Evolutionary conservation across 2,113 vertebrate genomes (phyloP), one percentile per base, ranked within the genome.

Genomic region (Entelurus aequoreus): DNA sequence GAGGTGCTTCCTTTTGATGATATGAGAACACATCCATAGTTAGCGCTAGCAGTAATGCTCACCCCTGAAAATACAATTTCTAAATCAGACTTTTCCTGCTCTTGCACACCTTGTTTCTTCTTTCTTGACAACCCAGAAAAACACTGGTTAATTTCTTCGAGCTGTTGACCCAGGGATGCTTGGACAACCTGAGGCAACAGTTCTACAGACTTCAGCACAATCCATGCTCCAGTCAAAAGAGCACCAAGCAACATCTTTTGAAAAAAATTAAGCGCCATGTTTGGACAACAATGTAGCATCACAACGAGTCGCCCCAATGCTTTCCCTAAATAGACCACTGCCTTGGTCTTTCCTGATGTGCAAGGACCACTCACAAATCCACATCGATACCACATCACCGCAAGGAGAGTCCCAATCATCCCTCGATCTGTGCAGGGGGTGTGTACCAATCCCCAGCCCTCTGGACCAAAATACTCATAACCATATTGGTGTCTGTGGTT

Each of bases 391-490:
- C 84, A 90, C 7, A 87, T 78, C 9, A 95, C 57, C 12, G 92
- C 92, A 52, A 94, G 42, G 2, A 95, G 58, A n/a, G 94, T 76
- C 3, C 91, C 88, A 47, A 94, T 71, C n/a, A 74, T 68, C 4
- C 87, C 85, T 48, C 85, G 71, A 12, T 95, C 93, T 44, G 92
- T 89, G 51, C 85, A 79, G 4, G 90, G 83, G 37, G 79, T 88
- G 13, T 88, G 87, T 5, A 85, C 86, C 74, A 91, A 75, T 15
- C 74, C 56, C 60, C 69, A 88, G 15, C 82, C 66, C 54, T 87
- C 78, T 60, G 92, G 87, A 37, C 93, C 91, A 66, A 87, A 65
- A 69, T 94, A 95, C 64, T 96, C 94, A 62, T 91, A 91, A 55
- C 85, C 90, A 49, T 96, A 94, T 0, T 81, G 80, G 16, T 92